A percentile compares a stretch with the other conserved stretches of the same genome.
phyloP scores from a whole-genome alignment of 1,140 invertebrate genomes.

The Hetaerina americana region DNA sequence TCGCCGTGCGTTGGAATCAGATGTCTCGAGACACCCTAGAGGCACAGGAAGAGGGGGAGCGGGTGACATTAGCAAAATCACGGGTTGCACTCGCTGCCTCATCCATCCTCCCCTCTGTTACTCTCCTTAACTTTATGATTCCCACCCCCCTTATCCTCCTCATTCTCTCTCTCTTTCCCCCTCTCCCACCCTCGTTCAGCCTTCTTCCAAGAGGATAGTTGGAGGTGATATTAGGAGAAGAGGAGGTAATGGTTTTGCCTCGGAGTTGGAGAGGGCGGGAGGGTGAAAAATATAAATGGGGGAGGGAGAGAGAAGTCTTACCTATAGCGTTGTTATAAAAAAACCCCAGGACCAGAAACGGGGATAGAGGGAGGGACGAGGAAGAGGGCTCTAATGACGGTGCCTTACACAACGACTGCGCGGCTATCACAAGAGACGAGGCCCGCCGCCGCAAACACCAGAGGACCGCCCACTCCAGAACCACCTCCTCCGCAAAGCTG shows the following conservation, averaged over 20 bases:
- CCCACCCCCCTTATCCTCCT: too few relatives aligned
- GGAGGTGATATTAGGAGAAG: too few relatives aligned
- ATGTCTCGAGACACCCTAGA: neutral
- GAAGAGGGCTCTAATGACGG: neutral
- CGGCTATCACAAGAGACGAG: neutral
- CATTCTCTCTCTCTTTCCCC: neutral
- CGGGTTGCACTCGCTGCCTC: neutral
- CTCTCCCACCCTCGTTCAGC: too few relatives aligned
- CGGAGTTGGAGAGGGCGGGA: too few relatives aligned
- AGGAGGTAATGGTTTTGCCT: too few relatives aligned
- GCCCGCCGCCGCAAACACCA: neutral
- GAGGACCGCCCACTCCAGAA: neutral
- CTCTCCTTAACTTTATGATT: too few relatives aligned
- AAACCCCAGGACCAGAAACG: too few relatives aligned
- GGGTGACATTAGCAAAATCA: neutral
- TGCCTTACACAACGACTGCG: neutral
- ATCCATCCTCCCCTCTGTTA: too few relatives aligned
- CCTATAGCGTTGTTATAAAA: too few relatives aligned
- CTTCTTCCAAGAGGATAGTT: too few relatives aligned
- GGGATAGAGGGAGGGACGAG: neutral
- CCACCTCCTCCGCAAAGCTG: neutral
- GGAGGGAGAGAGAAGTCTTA: too few relatives aligned
- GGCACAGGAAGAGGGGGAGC: neutral
- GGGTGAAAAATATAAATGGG: too few relatives aligned
- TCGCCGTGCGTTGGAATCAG: neutral